phyloP scores from a whole-genome alignment of 2,113 vertebrate genomes.

The Atrichornis clamosus region DNA sequence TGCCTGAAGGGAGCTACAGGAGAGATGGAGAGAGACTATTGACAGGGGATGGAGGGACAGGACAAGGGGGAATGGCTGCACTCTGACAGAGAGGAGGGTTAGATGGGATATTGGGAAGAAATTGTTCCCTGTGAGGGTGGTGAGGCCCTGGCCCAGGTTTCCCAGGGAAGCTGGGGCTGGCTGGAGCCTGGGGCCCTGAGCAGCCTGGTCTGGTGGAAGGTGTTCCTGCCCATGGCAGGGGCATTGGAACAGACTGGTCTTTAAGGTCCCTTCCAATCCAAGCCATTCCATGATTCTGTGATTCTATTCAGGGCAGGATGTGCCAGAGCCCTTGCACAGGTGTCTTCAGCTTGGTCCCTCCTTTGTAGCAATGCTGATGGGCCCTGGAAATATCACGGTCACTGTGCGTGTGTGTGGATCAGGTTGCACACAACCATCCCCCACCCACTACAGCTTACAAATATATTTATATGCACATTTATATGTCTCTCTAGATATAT shows the following conservation, averaged over 20 bases:
- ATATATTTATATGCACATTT: too few species aligned
- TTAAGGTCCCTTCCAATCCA: background rate
- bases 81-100: background rate
- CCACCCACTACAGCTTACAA: background rate
- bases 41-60: background rate
- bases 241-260: background rate
- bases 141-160: background rate
- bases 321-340: background rate
- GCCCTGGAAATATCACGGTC: background rate
- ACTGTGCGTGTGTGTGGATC: background rate
- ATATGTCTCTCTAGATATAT: too few species aligned
- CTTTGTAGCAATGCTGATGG: background rate
- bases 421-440: background rate
- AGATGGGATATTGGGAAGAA: fast-evolving
- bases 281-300: background rate
- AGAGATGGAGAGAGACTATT: background rate
- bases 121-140: fast-evolving
- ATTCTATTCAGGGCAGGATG: background rate
- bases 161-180: background rate
- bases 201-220: fast-evolving
- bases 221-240: background rate
- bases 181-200: background rate
- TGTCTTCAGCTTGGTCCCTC: background rate
- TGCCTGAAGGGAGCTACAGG: background rate
- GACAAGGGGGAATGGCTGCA: background rate